Conservation (phyloP, 2,113 vertebrate species). For the Canis aureus region DNA sequence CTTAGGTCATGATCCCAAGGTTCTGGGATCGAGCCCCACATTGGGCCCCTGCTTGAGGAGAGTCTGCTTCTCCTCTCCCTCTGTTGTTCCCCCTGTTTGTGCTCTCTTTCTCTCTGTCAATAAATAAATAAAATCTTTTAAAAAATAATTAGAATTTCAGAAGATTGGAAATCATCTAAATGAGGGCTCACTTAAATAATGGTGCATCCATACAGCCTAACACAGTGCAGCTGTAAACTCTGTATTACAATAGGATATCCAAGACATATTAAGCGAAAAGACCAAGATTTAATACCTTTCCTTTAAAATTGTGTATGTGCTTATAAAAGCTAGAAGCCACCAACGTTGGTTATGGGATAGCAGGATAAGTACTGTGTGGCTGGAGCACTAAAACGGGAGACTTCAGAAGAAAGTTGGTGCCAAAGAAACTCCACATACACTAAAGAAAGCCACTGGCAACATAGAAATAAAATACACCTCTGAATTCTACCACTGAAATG, state of each 20-base stretch:
- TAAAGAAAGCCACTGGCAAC: background rate
- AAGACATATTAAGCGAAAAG: background rate
- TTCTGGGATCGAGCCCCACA: no score
- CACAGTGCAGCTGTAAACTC: background rate
- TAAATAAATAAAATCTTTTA: no score
- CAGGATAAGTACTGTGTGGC: background rate
- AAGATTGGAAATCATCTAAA: slow-evolving; percentile 10
- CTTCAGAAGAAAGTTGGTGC: background rate
- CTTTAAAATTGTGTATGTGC: background rate
- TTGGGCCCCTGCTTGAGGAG: no score
- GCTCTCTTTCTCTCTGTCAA: no score
- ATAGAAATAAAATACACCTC: background rate
- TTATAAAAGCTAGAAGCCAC: background rate
- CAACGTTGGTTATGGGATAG: background rate
- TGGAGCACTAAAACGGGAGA: background rate
- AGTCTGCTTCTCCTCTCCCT: no score
- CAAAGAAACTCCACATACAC: background rate
- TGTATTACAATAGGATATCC: background rate
- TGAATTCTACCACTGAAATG: background rate
- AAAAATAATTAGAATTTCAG: background rate
- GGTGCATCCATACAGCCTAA: background rate
- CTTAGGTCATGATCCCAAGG: no score
- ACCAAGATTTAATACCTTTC: background rate
- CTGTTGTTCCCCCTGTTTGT: no score
- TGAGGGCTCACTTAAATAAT: background rate